A percentile compares a stretch with the other conserved stretches of the same genome.
phyloP scores from a whole-genome alignment of 2,888 invertebrate species.

The Acleris emargana region DNA sequence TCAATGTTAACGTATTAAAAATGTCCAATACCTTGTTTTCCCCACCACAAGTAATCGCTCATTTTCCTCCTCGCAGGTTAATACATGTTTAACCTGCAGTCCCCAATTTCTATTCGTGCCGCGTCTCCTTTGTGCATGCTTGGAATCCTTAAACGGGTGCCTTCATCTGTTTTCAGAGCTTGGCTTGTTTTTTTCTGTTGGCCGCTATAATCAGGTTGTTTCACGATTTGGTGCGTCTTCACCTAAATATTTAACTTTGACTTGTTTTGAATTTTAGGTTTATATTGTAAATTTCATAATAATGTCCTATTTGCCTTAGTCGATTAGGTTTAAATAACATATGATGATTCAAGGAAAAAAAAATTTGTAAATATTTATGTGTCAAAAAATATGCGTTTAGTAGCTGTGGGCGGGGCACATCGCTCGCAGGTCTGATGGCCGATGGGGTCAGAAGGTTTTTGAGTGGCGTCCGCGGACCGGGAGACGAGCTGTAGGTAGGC shows the following conservation, averaged over 20 bases:
- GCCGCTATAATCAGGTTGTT: slow-evolving; percentile 23
- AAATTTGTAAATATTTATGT: no score
- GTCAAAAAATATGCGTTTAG: no score
- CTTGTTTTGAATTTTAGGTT: neutral
- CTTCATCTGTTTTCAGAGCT: slow-evolving; percentile 40
- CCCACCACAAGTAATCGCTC: slow-evolving; percentile 14
- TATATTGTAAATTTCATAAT: no score
- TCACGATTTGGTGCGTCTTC: neutral
- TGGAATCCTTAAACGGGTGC: slow-evolving; percentile 40
- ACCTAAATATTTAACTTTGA: neutral
- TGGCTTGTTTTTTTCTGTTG: slow-evolving; percentile 36
- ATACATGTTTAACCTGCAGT: slow-evolving; percentile 33
- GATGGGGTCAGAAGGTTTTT: no score
- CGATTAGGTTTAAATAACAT: no score
- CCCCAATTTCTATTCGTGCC: slow-evolving; percentile 40
- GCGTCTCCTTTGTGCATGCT: slow-evolving; percentile 41
- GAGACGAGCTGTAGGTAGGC: no score
- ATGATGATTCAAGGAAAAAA: no score
- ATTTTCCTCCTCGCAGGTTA: slow-evolving; percentile 29
- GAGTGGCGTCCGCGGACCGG: no score
- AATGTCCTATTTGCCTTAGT: no score
- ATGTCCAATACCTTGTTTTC: slow-evolving; percentile 17
- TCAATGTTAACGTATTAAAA: neutral
- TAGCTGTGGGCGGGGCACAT: no score
- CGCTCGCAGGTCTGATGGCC: no score